Evolutionary conservation across 2,113 vertebrate genomes (phyloP).

Genomic region (Tinamus guttatus): DNA sequence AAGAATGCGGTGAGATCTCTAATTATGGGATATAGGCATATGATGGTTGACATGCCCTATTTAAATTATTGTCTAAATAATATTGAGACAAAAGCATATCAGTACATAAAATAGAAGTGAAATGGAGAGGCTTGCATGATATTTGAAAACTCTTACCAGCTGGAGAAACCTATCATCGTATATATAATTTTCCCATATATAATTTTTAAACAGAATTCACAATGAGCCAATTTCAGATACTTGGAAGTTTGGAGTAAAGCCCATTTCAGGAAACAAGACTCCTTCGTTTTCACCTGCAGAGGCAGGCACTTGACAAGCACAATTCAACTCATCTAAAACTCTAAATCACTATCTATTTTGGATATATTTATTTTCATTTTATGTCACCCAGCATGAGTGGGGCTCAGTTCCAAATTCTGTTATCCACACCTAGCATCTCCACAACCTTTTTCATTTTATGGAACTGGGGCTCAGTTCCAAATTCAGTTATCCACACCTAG

Average conservation of each 20-base stretch:
- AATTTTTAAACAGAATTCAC: neutral
- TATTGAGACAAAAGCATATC: slow-evolving; percentile 5
- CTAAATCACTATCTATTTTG: neutral
- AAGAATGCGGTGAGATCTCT: neutral
- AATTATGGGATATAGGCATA: neutral
- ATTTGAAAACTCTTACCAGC: slow-evolving; percentile 46
- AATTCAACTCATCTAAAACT: neutral
- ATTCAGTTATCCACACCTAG: neutral
- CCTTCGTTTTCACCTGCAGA: neutral
- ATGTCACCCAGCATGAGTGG: neutral
- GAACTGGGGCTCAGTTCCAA: no score
- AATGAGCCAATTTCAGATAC: neutral
- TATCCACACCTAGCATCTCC: neutral
- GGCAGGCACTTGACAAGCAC: neutral
- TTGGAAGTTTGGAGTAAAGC: neutral
- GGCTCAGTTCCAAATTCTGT: neutral
- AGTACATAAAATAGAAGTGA: slow-evolving; percentile 7
- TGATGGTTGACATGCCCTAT: neutral
- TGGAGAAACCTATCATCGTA: slow-evolving; percentile 44
- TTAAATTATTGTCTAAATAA: slow-evolving; percentile 20
- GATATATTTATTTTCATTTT: neutral
- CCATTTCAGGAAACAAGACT: neutral
- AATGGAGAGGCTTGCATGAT: neutral
- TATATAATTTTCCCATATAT: neutral
- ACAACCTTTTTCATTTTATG: no score